Conservation (phyloP, 1,140 invertebrate species). For the Chironomus striatipennis region DNA sequence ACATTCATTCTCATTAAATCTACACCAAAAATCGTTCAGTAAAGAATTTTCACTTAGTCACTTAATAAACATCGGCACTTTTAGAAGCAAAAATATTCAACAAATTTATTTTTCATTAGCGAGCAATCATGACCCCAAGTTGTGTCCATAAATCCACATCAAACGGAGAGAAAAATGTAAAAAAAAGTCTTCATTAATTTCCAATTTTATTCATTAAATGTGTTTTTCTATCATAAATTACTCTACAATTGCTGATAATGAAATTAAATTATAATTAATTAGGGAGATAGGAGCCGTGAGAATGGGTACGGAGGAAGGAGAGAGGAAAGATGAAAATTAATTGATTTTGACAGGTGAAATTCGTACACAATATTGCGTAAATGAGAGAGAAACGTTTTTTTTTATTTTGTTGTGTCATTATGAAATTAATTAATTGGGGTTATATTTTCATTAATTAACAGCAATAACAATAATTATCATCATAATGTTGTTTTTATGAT, state of each 20-base stretch:
- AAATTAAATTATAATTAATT: slow-evolving; percentile 11
- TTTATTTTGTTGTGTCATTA: background rate
- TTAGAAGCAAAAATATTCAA: too few relatives aligned
- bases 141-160: too few relatives aligned
- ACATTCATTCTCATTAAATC: too few relatives aligned
- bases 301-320: background rate
- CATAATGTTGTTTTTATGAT: background rate
- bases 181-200: background rate
- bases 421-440: slow-evolving; percentile 1
- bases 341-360: slow-evolving; percentile 9
- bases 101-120: too few relatives aligned
- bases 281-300: background rate
- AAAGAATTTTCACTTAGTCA: too few relatives aligned
- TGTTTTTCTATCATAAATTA: background rate
- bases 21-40: too few relatives aligned
- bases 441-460: slow-evolving; percentile 15
- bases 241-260: background rate
- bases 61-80: too few relatives aligned
- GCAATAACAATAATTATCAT: slow-evolving; percentile 2
- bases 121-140: too few relatives aligned
- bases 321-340: slow-evolving; percentile 5
- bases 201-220: background rate
- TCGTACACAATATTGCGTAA: background rate
- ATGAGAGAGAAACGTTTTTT: background rate
- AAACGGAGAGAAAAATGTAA: background rate